phyloP scores from a whole-genome alignment of 92 coral and sea anemone species.

The Hydrozoanthus gracilis region DNA sequence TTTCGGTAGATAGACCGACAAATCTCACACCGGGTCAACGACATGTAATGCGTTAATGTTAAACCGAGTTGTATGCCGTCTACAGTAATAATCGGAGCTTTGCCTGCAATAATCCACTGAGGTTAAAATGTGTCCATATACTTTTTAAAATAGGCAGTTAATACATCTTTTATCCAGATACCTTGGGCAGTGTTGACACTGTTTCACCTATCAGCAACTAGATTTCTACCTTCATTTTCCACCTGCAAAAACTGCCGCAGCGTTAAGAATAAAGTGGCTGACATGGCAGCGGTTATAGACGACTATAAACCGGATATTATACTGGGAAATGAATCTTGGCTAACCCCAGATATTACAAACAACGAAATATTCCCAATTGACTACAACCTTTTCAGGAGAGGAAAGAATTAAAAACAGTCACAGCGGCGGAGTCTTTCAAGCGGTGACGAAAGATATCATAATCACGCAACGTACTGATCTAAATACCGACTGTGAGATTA shows the following conservation, averaged over 20 bases:
- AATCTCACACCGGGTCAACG: too few relatives aligned
- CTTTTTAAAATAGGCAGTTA: conserved; percentile 42
- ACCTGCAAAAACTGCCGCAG: conserved; percentile 59
- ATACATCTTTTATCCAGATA: conserved; percentile 28
- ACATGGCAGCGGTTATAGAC: conserved; percentile 58
- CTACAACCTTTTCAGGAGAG: conserved; percentile 62
- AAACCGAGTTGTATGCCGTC: conserved; percentile 3
- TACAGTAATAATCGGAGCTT: conserved; percentile 9
- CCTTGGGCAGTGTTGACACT: conserved; percentile 38
- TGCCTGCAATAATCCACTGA: conserved; percentile 17
- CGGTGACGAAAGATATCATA: conserved; percentile 63
- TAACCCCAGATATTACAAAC: conserved; percentile 62
- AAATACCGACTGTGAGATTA: conserved; percentile 70
- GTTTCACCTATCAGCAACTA: conserved; percentile 33
- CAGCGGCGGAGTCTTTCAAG: conserved; percentile 79
- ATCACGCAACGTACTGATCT: conserved; percentile 57
- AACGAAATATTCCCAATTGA: conserved; percentile 62
- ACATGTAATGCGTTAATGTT: neutral
- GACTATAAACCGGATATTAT: conserved; percentile 65
- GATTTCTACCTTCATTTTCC: conserved; percentile 16
- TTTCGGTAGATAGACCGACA: too few relatives aligned
- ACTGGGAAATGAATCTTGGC: conserved; percentile 70
- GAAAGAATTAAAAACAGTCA: conserved; percentile 49
- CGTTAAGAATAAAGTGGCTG: conserved; percentile 70
- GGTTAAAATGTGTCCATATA: conserved; percentile 9